Evolutionary conservation across 1,140 invertebrate species (phyloP).

Genomic region (Drosophila leontia): DNA sequence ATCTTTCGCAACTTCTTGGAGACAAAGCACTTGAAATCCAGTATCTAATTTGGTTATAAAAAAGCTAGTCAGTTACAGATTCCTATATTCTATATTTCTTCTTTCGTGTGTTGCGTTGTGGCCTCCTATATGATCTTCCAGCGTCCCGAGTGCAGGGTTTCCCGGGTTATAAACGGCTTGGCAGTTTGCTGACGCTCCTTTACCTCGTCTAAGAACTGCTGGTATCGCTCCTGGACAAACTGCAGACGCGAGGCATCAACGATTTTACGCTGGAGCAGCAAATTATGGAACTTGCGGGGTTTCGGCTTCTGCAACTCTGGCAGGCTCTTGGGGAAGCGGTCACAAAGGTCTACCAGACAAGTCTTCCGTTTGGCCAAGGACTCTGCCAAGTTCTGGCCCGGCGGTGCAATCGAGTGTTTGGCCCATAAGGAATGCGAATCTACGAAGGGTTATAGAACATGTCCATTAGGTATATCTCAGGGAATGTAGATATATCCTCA

Average conservation of each 20-base stretch:
- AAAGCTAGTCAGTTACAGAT: too few species aligned
- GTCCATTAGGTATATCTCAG: fast-evolving
- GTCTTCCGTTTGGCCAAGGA: background rate
- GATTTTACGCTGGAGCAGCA: slow-evolving; percentile 42
- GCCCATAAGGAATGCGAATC: background rate
- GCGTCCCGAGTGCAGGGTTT: slow-evolving; percentile 48
- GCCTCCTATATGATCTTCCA: background rate
- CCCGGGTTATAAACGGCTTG: slow-evolving; percentile 40
- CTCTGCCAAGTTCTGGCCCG: background rate
- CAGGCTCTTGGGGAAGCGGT: background rate
- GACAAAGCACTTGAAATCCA: too few species aligned
- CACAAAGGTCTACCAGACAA: background rate
- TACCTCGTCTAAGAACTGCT: slow-evolving; percentile 33
- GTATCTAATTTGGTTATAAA: too few species aligned
- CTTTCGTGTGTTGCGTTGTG: too few species aligned
- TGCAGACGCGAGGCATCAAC: slow-evolving; percentile 52
- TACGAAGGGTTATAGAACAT: background rate
- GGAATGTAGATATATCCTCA: background rate
- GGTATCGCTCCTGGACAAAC: slow-evolving; percentile 53
- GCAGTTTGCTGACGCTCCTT: slow-evolving; percentile 27
- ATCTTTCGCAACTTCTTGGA: too few species aligned
- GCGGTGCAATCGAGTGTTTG: background rate
- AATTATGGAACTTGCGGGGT: slow-evolving; percentile 23
- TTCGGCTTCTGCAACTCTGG: background rate
- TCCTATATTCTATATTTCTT: too few species aligned